A percentile compares a stretch with the other conserved stretches of the same genome.
Conservation (phyloP, 2,797 vertebrate genomes). For the Eulemur mongoz region DNA sequence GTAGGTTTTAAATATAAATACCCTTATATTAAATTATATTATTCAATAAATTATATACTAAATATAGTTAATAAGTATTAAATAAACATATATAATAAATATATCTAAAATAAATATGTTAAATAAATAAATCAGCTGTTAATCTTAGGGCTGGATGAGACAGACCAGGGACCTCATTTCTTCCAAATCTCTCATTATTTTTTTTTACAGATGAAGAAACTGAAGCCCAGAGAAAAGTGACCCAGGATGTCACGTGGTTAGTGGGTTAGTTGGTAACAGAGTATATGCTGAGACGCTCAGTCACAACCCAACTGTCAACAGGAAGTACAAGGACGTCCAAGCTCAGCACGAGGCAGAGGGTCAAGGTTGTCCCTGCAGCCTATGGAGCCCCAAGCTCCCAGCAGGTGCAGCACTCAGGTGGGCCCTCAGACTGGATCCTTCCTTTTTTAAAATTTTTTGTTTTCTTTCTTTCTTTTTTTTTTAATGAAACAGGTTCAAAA, state of each 20-base stretch:
- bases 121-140: neutral
- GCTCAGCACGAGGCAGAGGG: neutral
- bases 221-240: neutral
- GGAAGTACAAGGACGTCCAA: neutral
- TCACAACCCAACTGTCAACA: neutral
- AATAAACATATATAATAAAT: neutral
- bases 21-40: neutral
- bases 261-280: neutral
- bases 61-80: neutral
- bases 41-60: neutral
- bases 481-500: no score
- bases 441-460: no score
- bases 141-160: neutral
- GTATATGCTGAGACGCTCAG: neutral
- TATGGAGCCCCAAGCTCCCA: fast-evolving
- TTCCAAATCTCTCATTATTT: neutral
- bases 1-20: neutral
- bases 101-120: neutral
- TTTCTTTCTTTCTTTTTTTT: no score
- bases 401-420: neutral
- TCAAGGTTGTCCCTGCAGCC: neutral
- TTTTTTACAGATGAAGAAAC: neutral
- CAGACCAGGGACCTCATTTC: neutral
- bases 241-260: neutral
- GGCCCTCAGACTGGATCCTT: neutral